phyloP scores from a whole-genome alignment of 2,888 invertebrate genomes.

The Autographa gamma region DNA sequence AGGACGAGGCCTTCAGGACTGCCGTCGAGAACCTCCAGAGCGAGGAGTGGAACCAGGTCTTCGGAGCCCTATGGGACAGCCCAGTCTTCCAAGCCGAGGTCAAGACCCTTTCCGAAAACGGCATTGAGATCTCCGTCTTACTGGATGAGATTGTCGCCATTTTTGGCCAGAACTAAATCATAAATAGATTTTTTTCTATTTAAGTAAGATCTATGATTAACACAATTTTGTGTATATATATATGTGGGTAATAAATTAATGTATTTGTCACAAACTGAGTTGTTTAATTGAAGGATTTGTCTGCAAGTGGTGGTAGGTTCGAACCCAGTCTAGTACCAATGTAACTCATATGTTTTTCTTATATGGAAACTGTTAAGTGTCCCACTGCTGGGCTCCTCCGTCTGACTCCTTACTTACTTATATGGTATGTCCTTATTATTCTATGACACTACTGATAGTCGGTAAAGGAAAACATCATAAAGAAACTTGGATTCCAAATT shows the following conservation, averaged over 20 bases:
- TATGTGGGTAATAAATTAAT: constrained; percentile 21
- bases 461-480: too few species aligned
- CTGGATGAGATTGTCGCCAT: constrained; percentile 70
- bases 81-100: constrained; percentile 73
- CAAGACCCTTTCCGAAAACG: constrained; percentile 67
- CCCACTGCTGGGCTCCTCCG: too few species aligned
- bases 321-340: not conserved
- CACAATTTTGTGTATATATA: constrained; percentile 8
- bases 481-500: too few species aligned
- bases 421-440: too few species aligned
- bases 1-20: constrained; percentile 72
- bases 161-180: constrained; percentile 71
- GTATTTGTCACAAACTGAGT: constrained; percentile 10
- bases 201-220: not conserved
- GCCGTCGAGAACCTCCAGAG: constrained; percentile 75
- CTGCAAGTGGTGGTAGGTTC: too few species aligned
- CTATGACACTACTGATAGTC: too few species aligned
- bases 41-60: constrained; percentile 73
- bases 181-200: constrained; percentile 13
- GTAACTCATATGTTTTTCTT: too few species aligned
- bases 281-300: constrained; percentile 12
- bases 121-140: constrained; percentile 67
- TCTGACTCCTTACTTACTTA: too few species aligned
- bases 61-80: constrained; percentile 71
- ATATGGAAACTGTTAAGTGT: too few species aligned